Percentiles rank a stretch among this genome's conserved stretches.
Conservation (phyloP, 2,888 invertebrate genomes). For the Pyralis farinalis region DNA sequence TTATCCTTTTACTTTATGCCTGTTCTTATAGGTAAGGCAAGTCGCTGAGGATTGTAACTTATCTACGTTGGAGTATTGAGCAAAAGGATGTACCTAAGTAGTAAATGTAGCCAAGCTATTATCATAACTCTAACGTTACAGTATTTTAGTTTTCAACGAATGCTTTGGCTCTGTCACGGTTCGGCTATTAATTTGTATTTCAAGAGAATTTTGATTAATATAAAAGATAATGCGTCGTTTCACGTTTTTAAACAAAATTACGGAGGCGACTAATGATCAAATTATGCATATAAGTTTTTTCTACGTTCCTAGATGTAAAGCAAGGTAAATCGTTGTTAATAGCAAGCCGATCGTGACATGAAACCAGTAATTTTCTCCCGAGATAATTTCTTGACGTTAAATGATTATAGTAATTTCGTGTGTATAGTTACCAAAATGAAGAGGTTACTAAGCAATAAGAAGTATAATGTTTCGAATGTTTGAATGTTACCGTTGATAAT, state of each 20-base stretch:
- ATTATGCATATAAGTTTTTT: constrained; percentile 2
- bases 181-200: not conserved
- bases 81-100: too few relatives aligned
- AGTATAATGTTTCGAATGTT: constrained; percentile 22
- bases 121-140: too few relatives aligned
- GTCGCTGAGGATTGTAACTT: too few relatives aligned
- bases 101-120: too few relatives aligned
- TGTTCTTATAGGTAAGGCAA: too few relatives aligned
- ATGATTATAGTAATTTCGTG: constrained; percentile 65
- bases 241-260: not conserved
- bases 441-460: constrained; percentile 41
- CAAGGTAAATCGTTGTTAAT: constrained; percentile 55
- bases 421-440: constrained; percentile 65
- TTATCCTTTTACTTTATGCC: too few relatives aligned
- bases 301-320: constrained; percentile 8
- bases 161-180: too few relatives aligned
- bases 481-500: constrained; percentile 10
- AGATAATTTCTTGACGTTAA: constrained; percentile 49
- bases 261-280: not conserved
- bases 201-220: not conserved
- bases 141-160: too few relatives aligned
- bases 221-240: too few relatives aligned
- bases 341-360: constrained; percentile 48
- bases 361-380: constrained; percentile 60
- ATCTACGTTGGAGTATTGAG: too few relatives aligned